Evolutionary conservation across 2,888 invertebrate species (phyloP).

Genomic region (Morpho helenor): DNA sequence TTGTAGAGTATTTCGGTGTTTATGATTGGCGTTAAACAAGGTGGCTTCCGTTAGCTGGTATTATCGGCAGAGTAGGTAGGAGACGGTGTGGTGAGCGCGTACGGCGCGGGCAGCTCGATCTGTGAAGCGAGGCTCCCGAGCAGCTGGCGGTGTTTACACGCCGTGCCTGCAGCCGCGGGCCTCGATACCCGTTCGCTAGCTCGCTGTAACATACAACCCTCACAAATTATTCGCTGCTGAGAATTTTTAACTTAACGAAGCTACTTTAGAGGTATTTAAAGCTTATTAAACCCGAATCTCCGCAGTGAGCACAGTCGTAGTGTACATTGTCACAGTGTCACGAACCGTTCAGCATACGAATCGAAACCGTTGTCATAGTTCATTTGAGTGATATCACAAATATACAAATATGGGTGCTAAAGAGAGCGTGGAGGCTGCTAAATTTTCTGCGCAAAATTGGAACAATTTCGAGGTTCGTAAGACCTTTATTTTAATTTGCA

Average conservation of each 20-base stretch:
- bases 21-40: constrained; percentile 32
- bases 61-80: constrained; percentile 34
- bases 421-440: constrained; percentile 89
- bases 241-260: constrained; percentile 71
- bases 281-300: constrained; percentile 63
- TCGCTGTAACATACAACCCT: constrained; percentile 65
- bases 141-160: constrained; percentile 74
- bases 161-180: constrained; percentile 52
- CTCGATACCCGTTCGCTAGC: constrained; percentile 43
- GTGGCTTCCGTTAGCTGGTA: constrained; percentile 29
- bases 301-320: constrained; percentile 63
- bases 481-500: constrained; percentile 73
- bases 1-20: constrained; percentile 39
- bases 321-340: constrained; percentile 64
- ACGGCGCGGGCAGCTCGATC: constrained; percentile 21
- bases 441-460: constrained; percentile 90
- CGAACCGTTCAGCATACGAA: constrained; percentile 67
- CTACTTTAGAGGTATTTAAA: constrained; percentile 71
- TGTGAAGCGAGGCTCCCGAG: constrained; percentile 41
- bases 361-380: constrained; percentile 68
- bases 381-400: constrained; percentile 72
- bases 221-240: constrained; percentile 72
- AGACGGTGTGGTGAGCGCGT: constrained; percentile 31
- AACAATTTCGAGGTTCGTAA: constrained; percentile 88
- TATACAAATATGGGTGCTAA: constrained; percentile 86